Percentiles rank a stretch among this genome's conserved stretches.
phyloP scores from a whole-genome alignment of 2,888 invertebrate species.

The Chesias legatella region DNA sequence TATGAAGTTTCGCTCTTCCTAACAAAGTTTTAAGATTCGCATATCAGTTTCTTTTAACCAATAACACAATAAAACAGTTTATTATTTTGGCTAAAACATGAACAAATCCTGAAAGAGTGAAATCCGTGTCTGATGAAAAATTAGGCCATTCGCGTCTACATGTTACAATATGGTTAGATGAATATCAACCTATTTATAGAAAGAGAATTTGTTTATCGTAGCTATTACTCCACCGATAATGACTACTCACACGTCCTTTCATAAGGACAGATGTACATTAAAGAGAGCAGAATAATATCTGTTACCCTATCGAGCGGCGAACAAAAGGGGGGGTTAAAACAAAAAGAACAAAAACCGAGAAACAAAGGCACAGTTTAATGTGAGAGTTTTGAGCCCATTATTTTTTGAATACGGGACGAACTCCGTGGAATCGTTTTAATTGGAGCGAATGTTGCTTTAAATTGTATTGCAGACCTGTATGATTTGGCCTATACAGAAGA shows the following conservation, averaged over 20 bases:
- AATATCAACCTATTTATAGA: too few relatives aligned
- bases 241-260: constrained; percentile 6
- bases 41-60: too few relatives aligned
- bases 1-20: too few relatives aligned
- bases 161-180: too few relatives aligned
- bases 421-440: constrained; percentile 51
- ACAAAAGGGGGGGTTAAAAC: constrained; percentile 61
- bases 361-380: constrained; percentile 71
- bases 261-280: constrained; percentile 32
- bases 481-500: constrained; percentile 5
- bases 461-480: not conserved
- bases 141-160: too few relatives aligned
- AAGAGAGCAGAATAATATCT: constrained; percentile 41
- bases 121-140: too few relatives aligned
- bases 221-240: not conserved
- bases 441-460: constrained; percentile 34
- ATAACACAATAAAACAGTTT: too few relatives aligned
- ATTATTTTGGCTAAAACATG: too few relatives aligned
- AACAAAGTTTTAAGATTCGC: too few relatives aligned
- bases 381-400: constrained; percentile 61
- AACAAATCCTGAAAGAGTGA: too few relatives aligned
- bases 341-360: constrained; percentile 60
- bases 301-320: constrained; percentile 43
- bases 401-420: constrained; percentile 62
- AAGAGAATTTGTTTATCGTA: too few relatives aligned